Conservation (phyloP, 2,113 vertebrate species). For the Otis tarda region DNA sequence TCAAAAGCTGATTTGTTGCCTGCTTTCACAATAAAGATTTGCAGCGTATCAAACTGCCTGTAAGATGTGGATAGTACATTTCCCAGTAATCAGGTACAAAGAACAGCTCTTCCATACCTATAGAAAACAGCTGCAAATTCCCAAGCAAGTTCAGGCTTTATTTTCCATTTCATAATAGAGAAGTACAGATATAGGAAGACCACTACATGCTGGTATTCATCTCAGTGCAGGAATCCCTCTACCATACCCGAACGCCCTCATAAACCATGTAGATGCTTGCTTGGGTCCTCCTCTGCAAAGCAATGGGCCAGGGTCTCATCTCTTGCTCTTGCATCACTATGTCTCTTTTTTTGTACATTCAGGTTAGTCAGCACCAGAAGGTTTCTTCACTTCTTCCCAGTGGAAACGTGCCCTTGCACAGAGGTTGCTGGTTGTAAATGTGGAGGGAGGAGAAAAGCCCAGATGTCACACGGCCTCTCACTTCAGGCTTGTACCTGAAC, state of each 20-base stretch:
- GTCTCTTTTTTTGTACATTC: neutral
- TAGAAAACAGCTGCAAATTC: neutral
- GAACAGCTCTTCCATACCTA: neutral
- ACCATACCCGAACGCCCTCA: neutral
- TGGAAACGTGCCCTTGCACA: neutral
- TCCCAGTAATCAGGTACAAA: neutral
- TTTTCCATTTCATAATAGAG: neutral
- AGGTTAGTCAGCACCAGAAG: neutral
- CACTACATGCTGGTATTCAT: neutral
- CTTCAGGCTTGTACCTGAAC: neutral
- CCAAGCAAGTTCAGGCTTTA: neutral
- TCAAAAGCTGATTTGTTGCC: conserved; percentile 31
- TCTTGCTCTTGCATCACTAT: neutral
- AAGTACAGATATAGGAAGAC: neutral
- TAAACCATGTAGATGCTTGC: neutral
- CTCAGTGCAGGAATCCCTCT: neutral
- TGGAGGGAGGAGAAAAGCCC: neutral
- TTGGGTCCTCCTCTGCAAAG: neutral
- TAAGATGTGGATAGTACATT: neutral
- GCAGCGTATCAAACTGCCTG: neutral
- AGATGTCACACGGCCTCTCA: neutral
- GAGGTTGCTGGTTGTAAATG: neutral
- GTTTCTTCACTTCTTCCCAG: neutral
- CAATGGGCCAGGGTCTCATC: neutral
- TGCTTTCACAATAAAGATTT: neutral